Conservation (phyloP, 2,797 vertebrate genomes). For the Leuciscus waleckii region DNA sequence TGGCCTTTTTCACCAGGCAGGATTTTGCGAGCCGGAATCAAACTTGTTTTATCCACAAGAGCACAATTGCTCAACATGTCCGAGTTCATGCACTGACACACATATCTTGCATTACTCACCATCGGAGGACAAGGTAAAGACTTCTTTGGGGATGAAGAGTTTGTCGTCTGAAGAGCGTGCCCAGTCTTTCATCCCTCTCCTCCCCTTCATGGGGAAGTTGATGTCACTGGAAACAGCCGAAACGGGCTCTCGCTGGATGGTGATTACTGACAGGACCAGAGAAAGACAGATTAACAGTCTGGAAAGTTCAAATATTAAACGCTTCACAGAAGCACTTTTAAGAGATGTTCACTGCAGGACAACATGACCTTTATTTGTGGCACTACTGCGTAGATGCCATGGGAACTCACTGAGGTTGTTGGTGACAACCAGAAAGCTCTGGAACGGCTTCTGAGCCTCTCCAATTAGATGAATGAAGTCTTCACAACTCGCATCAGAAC, state of each 20-base stretch:
- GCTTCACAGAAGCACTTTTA: not conserved
- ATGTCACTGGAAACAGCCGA: conserved; percentile 97
- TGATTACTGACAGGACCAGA: conserved; percentile 84
- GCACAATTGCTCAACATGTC: not conserved
- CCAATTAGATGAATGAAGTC: conserved; percentile 98
- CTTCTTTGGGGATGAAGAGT: conserved; percentile 96
- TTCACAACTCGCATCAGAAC: conserved; percentile 92
- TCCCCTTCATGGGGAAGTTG: conserved; percentile 96
- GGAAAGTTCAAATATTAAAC: not conserved
- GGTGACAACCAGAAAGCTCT: conserved; percentile 95
- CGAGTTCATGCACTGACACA: not conserved
- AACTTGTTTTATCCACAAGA: not conserved
- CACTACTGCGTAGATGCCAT: not conserved
- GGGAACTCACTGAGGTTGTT: conserved; percentile 92
- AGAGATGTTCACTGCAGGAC: not conserved
- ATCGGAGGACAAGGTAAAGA: conserved; percentile 87
- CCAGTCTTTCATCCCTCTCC: conserved; percentile 98
- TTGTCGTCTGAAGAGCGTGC: conserved; percentile 95
- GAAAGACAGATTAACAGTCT: conserved; percentile 12
- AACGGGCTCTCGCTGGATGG: conserved; percentile 94
- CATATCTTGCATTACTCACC: conserved; percentile 72
- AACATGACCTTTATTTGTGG: conserved; percentile 10
- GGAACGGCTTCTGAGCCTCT: conserved; percentile 94
- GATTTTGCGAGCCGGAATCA: not conserved
- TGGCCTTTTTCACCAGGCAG: not conserved